Evolutionary conservation across 2,888 invertebrate genomes (phyloP).

Genomic region (Ornithoptera priamus): DNA sequence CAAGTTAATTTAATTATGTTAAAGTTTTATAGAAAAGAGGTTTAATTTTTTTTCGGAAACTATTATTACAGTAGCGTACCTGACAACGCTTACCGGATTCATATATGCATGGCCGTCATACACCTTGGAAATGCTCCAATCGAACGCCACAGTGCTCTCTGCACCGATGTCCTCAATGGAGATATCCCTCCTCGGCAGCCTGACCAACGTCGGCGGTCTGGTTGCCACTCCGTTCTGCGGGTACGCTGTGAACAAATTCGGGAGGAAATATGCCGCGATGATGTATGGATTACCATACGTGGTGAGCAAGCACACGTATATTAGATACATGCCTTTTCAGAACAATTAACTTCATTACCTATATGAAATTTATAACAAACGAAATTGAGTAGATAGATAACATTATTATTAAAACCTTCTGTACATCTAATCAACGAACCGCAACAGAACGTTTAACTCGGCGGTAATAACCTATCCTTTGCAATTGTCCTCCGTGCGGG

Average conservation of each 20-base stretch:
- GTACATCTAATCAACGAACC: too few species aligned
- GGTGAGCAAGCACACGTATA: conserved; percentile 45
- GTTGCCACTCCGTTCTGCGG: conserved; percentile 62
- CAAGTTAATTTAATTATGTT: too few species aligned
- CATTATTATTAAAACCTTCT: too few species aligned
- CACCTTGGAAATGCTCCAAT: conserved; percentile 56
- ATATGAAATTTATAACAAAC: too few species aligned
- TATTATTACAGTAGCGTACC: conserved; percentile 52
- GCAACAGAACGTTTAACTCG: too few species aligned
- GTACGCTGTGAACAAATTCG: conserved; percentile 54
- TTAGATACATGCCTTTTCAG: too few species aligned
- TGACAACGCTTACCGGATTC: conserved; percentile 60
- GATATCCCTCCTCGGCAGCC: conserved; percentile 62
- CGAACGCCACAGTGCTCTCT: conserved; percentile 59
- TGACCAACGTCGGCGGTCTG: conserved; percentile 62
- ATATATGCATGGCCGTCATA: conserved; percentile 68
- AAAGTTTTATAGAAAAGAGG: too few species aligned
- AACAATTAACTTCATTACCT: too few species aligned
- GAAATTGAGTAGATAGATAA: too few species aligned
- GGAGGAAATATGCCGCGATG: conserved; percentile 65
- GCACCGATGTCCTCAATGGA: conserved; percentile 55
- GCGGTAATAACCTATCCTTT: too few species aligned
- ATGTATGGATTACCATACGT: conserved; percentile 63
- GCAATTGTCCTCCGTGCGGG: too few species aligned
- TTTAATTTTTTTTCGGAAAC: not conserved